These are phyloP conservation scores for Malurus melanocephalus DNA, from an alignment of 2,113 vertebrate species.

Conservation along the genomic window DNA sequence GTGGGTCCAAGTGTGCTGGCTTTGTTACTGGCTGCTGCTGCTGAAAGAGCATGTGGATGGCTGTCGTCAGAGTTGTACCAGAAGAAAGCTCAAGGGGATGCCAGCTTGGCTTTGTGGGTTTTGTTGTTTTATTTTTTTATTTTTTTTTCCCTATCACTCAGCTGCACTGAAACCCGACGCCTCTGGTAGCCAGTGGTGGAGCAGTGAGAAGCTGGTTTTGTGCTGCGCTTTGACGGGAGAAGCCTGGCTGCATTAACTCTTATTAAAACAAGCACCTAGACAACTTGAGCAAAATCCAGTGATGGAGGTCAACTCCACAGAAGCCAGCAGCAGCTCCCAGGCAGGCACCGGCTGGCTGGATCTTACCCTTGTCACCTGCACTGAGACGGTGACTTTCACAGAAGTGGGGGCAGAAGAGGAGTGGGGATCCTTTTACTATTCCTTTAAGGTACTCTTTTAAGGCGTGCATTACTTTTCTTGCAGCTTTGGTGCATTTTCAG, in stretches of 20 bases:
- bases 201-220: slow-evolving; percentile 40
- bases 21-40: neutral
- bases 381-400: slow-evolving; percentile 55
- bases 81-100: slow-evolving; percentile 1
- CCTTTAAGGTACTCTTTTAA: slow-evolving; percentile 75
- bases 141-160: neutral
- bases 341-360: neutral
- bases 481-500: neutral
- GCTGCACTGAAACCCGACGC: slow-evolving; percentile 54
- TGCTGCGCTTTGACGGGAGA: neutral
- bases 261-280: neutral
- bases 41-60: neutral
- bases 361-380: slow-evolving; percentile 49
- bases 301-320: slow-evolving; percentile 64
- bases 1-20: neutral
- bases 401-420: slow-evolving; percentile 61
- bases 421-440: slow-evolving; percentile 75
- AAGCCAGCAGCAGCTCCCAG: slow-evolving; percentile 34
- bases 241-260: slow-evolving; percentile 32
- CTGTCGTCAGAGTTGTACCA: neutral
- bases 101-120: neutral
- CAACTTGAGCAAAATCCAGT: neutral
- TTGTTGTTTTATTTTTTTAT: neutral
- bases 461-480: neutral
- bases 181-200: slow-evolving; percentile 46